Percentiles rank a stretch among this genome's conserved stretches.
phyloP scores from a whole-genome alignment of 30 jellyfish, hydroid and myxozoan genomes.

The Hydractinia symbiolongicarpus region DNA sequence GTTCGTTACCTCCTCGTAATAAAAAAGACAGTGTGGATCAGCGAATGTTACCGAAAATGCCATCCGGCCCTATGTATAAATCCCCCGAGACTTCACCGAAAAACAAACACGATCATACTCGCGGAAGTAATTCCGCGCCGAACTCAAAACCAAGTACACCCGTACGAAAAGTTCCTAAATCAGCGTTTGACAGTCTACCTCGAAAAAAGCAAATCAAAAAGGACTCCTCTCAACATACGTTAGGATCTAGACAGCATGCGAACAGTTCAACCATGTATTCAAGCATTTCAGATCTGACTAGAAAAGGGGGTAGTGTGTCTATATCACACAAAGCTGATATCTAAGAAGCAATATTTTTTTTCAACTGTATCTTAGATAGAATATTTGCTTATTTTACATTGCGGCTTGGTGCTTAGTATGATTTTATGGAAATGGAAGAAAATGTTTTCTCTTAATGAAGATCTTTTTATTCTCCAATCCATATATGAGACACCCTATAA shows the following conservation, averaged over 20 bases:
- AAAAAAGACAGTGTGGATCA: slow-evolving; percentile 24
- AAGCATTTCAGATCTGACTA: slow-evolving; percentile 10
- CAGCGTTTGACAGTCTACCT: slow-evolving; percentile 7
- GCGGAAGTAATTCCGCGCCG: slow-evolving; percentile 6
- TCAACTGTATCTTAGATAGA: not conserved
- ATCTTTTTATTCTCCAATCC: too few species aligned
- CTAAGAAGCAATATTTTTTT: not conserved
- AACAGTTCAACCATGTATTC: not conserved
- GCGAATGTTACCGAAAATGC: not conserved
- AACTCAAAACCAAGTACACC: slow-evolving; percentile 15
- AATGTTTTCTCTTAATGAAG: too few species aligned
- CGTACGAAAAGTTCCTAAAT: not conserved
- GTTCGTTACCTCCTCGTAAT: slow-evolving; percentile 37
- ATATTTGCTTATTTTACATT: too few species aligned
- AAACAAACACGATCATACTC: not conserved
- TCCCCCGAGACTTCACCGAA: slow-evolving; percentile 11
- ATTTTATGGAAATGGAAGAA: too few species aligned
- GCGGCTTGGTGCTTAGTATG: too few species aligned
- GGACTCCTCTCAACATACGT: not conserved
- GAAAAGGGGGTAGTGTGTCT: slow-evolving; percentile 28
- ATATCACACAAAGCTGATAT: slow-evolving; percentile 38
- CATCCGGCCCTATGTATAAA: not conserved
- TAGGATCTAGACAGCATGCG: not conserved
- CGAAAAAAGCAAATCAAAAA: not conserved
- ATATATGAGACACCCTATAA: too few species aligned